Percentiles rank a stretch among this genome's conserved stretches.
These are phyloP conservation scores for Dryobota labecula DNA, from an alignment of 2,888 invertebrate species.

Conservation along the genomic window DNA sequence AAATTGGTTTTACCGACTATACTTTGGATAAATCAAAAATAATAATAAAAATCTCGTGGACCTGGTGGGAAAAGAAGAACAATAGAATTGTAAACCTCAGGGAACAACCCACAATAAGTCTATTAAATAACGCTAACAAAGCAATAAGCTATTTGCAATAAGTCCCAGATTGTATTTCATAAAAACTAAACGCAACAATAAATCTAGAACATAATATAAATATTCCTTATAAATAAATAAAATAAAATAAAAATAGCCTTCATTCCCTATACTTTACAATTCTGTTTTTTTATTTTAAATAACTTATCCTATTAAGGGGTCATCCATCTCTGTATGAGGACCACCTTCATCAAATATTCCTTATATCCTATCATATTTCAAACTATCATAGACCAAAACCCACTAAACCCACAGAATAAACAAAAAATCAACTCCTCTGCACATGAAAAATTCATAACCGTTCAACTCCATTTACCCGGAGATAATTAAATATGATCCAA, in stretches of 20 bases:
- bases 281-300: no score
- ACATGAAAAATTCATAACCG: constrained; percentile 58
- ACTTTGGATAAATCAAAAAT: no score
- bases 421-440: constrained; percentile 33
- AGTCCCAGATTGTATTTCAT: neutral
- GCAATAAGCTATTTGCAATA: neutral
- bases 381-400: constrained; percentile 20
- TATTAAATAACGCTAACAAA: neutral
- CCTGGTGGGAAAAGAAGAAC: no score
- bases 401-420: neutral
- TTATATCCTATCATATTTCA: constrained; percentile 4
- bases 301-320: no score
- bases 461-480: constrained; percentile 45
- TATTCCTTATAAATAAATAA: no score
- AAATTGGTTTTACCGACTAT: no score
- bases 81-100: no score
- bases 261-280: no score
- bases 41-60: no score
- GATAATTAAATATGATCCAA: constrained; percentile 59
- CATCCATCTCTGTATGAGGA: no score
- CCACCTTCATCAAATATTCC: no score
- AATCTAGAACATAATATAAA: neutral
- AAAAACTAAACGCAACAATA: neutral
- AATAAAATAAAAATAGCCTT: no score
- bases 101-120: neutral